Percentiles rank a stretch among this genome's conserved stretches.
phyloP scores from a whole-genome alignment of 1,140 invertebrate species.

The Aphaenogaster floridana region DNA sequence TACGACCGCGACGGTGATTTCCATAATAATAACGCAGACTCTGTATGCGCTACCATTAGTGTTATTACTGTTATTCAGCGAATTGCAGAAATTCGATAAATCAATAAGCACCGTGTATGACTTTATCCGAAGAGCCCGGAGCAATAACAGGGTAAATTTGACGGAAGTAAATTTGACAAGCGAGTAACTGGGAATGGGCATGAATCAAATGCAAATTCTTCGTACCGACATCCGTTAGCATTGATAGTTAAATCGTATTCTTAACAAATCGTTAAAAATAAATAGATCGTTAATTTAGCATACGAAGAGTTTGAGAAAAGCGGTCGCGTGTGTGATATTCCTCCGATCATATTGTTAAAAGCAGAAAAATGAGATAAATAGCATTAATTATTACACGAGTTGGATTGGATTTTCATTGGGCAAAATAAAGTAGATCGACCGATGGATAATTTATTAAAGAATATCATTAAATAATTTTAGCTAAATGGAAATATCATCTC shows the following conservation, averaged over 20 bases:
- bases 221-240: neutral
- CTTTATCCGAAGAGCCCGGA: neutral
- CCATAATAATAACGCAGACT: conserved; percentile 42
- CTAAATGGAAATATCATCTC: conserved; percentile 14
- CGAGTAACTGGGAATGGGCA: neutral
- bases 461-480: conserved; percentile 24
- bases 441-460: conserved; percentile 14
- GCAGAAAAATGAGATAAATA: neutral
- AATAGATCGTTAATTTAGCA: conserved; percentile 21
- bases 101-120: conserved; percentile 44
- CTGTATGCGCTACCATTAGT: conserved; percentile 17
- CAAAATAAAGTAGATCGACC: neutral
- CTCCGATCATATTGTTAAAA: neutral
- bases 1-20: neutral
- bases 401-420: neutral
- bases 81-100: conserved; percentile 52
- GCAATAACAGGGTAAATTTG: conserved; percentile 25
- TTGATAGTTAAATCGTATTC: neutral
- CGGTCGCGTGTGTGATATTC: neutral
- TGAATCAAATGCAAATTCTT: conserved; percentile 30
- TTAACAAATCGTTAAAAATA: conserved; percentile 14
- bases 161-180: conserved; percentile 35
- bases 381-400: neutral
- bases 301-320: neutral
- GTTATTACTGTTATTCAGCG: conserved; percentile 54